Evolutionary conservation across 2,113 vertebrate genomes (phyloP).

Genomic region (Channa maculata): DNA sequence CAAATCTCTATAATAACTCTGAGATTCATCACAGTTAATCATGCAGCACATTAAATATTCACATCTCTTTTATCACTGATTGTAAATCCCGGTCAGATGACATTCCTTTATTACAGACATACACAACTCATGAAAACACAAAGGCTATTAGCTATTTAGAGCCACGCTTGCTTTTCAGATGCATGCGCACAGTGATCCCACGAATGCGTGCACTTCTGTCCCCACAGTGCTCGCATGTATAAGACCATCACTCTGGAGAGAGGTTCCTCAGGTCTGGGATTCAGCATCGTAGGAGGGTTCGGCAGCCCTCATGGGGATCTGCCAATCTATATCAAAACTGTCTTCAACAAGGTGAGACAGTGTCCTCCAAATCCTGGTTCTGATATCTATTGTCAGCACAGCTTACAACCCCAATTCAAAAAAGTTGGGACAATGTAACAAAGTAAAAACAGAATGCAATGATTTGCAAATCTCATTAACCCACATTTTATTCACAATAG

Average conservation of each 20-base stretch:
- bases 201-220: not conserved
- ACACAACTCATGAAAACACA: not conserved
- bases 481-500: too few species aligned
- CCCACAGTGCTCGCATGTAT: conserved; percentile 87
- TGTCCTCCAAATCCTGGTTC: not conserved
- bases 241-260: conserved; percentile 90
- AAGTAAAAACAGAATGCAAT: too few species aligned
- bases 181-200: not conserved
- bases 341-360: conserved; percentile 91
- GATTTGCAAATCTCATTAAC: too few species aligned
- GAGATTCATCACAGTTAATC: not conserved
- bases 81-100: not conserved
- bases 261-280: conserved; percentile 91
- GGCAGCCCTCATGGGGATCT: conserved; percentile 95
- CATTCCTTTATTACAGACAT: not conserved
- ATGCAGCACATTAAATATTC: not conserved
- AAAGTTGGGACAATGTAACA: too few species aligned
- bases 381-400: not conserved
- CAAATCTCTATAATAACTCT: not conserved
- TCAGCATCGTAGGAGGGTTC: conserved; percentile 94
- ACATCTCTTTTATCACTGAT: too few species aligned
- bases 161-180: not conserved
- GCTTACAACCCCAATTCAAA: too few species aligned
- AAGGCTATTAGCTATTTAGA: too few species aligned
- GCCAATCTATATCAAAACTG: conserved; percentile 95